Base-by-base conservation (phyloP, 2,113 vertebrate species). In the Syngnathus typhle region DNA sequence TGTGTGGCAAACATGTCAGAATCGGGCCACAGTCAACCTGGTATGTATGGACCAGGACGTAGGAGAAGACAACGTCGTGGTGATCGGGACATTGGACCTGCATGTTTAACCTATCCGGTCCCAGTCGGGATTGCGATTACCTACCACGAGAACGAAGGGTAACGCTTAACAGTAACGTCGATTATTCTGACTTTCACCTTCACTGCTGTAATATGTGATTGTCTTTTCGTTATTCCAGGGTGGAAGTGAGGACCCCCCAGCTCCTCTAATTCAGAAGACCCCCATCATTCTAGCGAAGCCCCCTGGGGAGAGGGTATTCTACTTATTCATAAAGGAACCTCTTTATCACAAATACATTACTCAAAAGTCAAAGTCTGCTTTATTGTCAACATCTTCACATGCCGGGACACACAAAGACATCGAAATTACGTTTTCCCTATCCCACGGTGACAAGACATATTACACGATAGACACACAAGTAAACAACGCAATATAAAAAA, bases 201-300 rank as follows among this genome's bases (percentile, higher is more conserved):
- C 13, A n/a, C 2, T 64, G 44, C 4, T 65, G 4, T 23, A 16
- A 16, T 39, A 11, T 65, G 18, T 19, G 4, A 39, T 27, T 59
- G 4, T 70, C 18, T 66, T 1, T 70, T 41, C 68, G n/a, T 67
- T 3, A 71, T 44, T 32, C 27, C 72, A 96, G 95, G 94, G 95
- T 76, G 93, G 91, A 1, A 92, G 90, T 0, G 94, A 94, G 59
- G 94, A 94, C 60, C 79, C 91, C 0, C 87, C 88, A 41, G 88
- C 91, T 0, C 88, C 91, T 0, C 75, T 92, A 68, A 92, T 96
- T 71, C 94, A 94, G 84, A 95, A 96, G 78, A 96, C 95, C 0
- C 95, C 94, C 21, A 96, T 96, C 78, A 96, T 96, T 76, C 91
- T 96, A 21, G 93, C 94, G 0, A 96, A 96, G 72, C 95, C 95